Base-by-base conservation (phyloP, 2,113 vertebrate species). In the Microtus montanus region DNA sequence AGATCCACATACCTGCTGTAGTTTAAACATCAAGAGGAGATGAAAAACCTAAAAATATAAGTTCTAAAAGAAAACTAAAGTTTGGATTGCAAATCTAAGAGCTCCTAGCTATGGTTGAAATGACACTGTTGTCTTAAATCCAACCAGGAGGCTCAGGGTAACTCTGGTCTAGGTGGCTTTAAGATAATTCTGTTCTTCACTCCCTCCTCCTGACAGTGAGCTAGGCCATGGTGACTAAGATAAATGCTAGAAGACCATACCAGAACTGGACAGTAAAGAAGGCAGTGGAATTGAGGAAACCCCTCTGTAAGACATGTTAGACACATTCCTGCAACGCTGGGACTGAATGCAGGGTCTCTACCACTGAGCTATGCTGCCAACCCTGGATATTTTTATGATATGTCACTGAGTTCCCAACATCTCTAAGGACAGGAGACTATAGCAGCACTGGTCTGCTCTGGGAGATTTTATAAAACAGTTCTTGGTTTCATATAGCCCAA, bases 21-120 rank as follows among this genome's bases (percentile, higher is more conserved):
- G 92, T n/a, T 92, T n/a, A 87, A 92, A 84, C 13, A 95, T 90
- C 83, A 87, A 96, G 95, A 97, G 95, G 79, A 90, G 91, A 95
- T 52, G 96, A 92, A 79, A 92, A 90, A 70, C 22, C 64, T 90
- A 64, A 93, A 86, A 90, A 52, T 44, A 54, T 35, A 93, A 75
- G 87, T 87, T 90, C 58, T 47, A 83, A 84, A 89, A 52, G 24
- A 96, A 97, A 97, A 89, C 93, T 26, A n/a, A 78, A 79, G 49
- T 20, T 71, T 10, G 35, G 41, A 63, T 71, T 70, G 80, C 35
- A n/a, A 83, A 71, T n/a, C 49, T 11, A 24, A 63, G 41, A 75
- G 41, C 35, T 54, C 44, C 63, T 14, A 7, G n/a, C 38, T 52
- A 15, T 35, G 52, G 28, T 7, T 52, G 44, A 28, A 87, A 89